Evolutionary conservation across 2,888 invertebrate species (phyloP), one percentile per base, ranked within the genome.

Genomic region (Lasioglossum zephyrum): DNA sequence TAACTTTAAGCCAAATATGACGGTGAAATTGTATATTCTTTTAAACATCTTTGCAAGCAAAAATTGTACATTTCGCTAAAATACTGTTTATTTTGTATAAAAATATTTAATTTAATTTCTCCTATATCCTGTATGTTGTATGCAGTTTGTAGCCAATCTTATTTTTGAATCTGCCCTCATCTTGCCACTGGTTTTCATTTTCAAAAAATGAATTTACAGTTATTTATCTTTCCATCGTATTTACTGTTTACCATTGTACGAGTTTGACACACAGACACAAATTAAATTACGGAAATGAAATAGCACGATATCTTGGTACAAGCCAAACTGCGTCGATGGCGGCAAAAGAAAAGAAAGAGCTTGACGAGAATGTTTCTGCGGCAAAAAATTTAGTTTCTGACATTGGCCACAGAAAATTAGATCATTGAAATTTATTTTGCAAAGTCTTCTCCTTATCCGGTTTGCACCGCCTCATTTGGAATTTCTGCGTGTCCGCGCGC

Each of bases 371-470:
- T 39, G n/a, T 41, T 41, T n/a, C 8, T 9, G 11, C 13, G 0
- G n/a, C 60, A 26, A 26, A 63, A 63, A 60, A 60, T 75, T 9
- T 57, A 41, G n/a, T 60, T 60, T 26, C 9, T 18, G 9, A 41
- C 53, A 0, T 4, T 49, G 73, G 22, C 36, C 39, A 18, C 36
- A 47, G 47, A 2, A 77, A 77, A 81, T 81, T 77, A 73, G 26
- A 72, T 63, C 39, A 63, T 66, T 44, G 66, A 53, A 60, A 82
- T 79, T 57, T 69, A 73, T 78, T 73, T 66, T 22, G 16, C 36
- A 44, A 26, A 26, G 16, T 47, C 47, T 26, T 72, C 41, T 39
- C n/a, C 41, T 36, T 53, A 57, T 26, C 70, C 22, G 53, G 26
- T 41, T 41, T 22, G 18, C 11, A 69, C 41, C 13, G 53, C 63